phyloP scores from a whole-genome alignment of 2,113 vertebrate genomes.

The Puntigrus tetrazona region DNA sequence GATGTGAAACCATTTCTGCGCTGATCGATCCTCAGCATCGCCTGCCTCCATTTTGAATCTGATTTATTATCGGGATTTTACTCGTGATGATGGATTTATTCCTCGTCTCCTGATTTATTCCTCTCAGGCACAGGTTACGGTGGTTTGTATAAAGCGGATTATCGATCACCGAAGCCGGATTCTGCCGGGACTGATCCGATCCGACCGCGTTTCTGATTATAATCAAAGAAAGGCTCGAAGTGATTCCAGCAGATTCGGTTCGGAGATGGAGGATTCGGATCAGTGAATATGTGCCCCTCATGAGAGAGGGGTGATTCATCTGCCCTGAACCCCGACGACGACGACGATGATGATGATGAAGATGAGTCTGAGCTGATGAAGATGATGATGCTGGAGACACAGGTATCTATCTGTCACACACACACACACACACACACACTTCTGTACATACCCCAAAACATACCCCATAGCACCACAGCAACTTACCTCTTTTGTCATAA shows the following conservation, averaged over 20 bases:
- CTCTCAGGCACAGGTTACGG: not conserved
- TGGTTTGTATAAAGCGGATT: not conserved
- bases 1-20: not conserved
- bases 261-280: not conserved
- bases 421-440: too few relatives aligned
- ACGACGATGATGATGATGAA: conserved; percentile 2
- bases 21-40: not conserved
- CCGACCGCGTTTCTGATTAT: not conserved
- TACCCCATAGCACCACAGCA: too few relatives aligned
- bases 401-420: conserved; percentile 15
- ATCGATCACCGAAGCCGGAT: not conserved
- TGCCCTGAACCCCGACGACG: not conserved
- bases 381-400: conserved; percentile 44
- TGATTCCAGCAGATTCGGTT: not conserved
- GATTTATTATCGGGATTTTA: not conserved
- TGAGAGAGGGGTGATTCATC: not conserved
- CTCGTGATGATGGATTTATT: not conserved
- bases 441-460: too few relatives aligned
- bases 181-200: not conserved
- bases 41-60: conserved; percentile 27
- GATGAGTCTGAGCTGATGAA: conserved; percentile 35
- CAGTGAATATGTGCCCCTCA: not conserved
- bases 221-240: not conserved
- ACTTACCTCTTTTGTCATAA: too few relatives aligned
- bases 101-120: not conserved